phyloP scores from a whole-genome alignment of 2,113 vertebrate genomes.

The Sphyrna mokarran region DNA sequence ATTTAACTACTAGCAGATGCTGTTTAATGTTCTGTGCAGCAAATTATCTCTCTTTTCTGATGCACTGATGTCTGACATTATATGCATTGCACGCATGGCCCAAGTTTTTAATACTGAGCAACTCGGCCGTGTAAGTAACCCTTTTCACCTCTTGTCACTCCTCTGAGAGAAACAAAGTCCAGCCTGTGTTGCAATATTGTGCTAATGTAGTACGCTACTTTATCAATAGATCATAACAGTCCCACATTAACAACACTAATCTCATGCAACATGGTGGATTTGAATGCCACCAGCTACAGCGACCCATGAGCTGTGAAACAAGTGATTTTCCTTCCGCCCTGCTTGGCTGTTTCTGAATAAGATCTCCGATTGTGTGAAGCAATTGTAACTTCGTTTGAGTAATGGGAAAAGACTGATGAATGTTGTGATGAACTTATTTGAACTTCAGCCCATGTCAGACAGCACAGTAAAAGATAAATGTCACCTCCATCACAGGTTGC shows the following conservation, averaged over 20 bases:
- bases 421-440: conserved; percentile 19
- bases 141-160: background rate
- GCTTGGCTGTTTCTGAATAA: background rate
- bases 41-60: background rate
- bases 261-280: background rate
- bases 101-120: background rate
- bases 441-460: background rate
- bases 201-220: background rate
- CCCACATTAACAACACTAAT: background rate
- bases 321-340: background rate
- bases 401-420: background rate
- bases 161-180: background rate
- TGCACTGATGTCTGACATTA: background rate
- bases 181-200: background rate
- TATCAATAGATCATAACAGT: background rate
- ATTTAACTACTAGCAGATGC: background rate
- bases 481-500: background rate
- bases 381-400: background rate
- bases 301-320: background rate
- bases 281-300: background rate
- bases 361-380: background rate
- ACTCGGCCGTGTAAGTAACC: background rate
- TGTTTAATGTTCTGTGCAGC: background rate
- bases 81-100: background rate
- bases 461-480: background rate